Percentiles rank a stretch among this genome's conserved stretches.
Conservation (phyloP, 2,113 vertebrate genomes). For the Tinamus guttatus region DNA sequence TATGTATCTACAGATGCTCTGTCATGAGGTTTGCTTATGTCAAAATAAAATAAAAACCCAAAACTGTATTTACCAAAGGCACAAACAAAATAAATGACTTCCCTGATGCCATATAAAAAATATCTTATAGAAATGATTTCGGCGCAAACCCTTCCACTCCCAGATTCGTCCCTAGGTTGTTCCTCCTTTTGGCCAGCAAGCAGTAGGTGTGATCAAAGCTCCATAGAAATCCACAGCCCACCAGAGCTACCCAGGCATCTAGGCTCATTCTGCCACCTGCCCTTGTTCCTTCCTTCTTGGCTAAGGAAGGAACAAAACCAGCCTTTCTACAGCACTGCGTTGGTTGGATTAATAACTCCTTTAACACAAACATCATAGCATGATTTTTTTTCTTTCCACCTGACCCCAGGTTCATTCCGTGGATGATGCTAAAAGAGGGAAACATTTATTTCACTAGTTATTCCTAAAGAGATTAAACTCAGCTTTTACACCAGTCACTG, state of each 20-base stretch:
- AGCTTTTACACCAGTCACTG: neutral
- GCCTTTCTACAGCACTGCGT: neutral
- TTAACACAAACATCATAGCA: neutral
- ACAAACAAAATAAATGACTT: neutral
- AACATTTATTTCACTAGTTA: neutral
- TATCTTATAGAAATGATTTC: neutral
- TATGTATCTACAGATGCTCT: fast-evolving
- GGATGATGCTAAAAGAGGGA: neutral
- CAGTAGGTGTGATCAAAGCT: neutral
- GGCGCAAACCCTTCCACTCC: neutral
- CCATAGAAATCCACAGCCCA: neutral
- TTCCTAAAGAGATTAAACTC: neutral
- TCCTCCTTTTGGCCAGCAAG: neutral
- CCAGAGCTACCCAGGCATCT: neutral
- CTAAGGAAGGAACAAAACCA: neutral
- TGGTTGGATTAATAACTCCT: neutral
- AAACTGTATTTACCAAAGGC: neutral
- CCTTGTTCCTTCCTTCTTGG: neutral
- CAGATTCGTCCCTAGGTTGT: neutral
- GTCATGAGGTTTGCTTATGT: neutral
- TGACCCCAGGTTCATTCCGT: neutral
- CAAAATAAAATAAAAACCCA: neutral
- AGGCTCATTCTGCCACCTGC: neutral
- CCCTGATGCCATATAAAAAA: neutral
- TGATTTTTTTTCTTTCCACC: neutral